Conservation (phyloP, 2,888 invertebrate species). For the Drosophila mettleri region DNA sequence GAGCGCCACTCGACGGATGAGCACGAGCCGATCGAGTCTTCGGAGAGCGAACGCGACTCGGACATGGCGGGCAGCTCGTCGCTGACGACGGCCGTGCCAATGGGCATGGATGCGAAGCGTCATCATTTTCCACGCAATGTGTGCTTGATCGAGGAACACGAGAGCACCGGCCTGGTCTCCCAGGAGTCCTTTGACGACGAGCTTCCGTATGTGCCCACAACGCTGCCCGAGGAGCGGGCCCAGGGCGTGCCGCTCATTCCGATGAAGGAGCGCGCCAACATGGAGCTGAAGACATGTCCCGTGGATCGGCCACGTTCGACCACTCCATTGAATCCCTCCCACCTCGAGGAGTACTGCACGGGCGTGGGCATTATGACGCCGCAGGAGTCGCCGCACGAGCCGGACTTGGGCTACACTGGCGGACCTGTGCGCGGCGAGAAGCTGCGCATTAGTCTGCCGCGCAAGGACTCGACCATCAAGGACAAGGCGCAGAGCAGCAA, state of each 20-base stretch:
- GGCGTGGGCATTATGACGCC: constrained; percentile 80
- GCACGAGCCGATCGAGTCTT: constrained; percentile 86
- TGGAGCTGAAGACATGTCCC: constrained; percentile 89
- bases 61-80: constrained; percentile 84
- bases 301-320: constrained; percentile 91
- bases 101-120: constrained; percentile 78
- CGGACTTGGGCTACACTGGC: constrained; percentile 14
- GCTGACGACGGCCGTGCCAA: constrained; percentile 67
- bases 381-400: constrained; percentile 55
- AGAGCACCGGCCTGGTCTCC: constrained; percentile 91
- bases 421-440: constrained; percentile 86
- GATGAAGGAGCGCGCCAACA: constrained; percentile 88
- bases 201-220: constrained; percentile 95
- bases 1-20: constrained; percentile 85
- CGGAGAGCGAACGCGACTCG: constrained; percentile 91
- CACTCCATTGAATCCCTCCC: constrained; percentile 90
- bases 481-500: constrained; percentile 84
- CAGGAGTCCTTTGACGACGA: constrained; percentile 94
- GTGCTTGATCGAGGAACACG: constrained; percentile 87
- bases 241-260: constrained; percentile 93
- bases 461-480: constrained; percentile 86
- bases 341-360: constrained; percentile 89
- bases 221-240: constrained; percentile 93
- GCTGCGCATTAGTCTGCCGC: constrained; percentile 89
- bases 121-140: constrained; percentile 86